These are phyloP conservation scores for Apamea monoglypha DNA, from an alignment of 2,888 invertebrate genomes.

Conservation along the genomic window DNA sequence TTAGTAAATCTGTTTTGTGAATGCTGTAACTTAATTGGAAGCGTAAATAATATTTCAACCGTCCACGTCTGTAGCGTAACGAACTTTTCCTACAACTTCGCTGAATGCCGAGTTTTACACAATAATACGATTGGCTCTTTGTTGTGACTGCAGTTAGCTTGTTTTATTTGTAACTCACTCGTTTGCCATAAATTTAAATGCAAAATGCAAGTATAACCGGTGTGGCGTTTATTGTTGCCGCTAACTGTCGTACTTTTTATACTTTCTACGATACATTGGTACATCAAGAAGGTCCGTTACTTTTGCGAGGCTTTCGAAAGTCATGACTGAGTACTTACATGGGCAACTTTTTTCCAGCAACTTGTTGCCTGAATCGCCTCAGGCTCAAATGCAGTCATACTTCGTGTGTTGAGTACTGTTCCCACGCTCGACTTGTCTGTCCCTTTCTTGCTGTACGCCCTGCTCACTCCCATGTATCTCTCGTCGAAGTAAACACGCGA, in stretches of 20 bases:
- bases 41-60: conserved; percentile 2
- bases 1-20: neutral
- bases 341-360: conserved; percentile 76
- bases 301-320: conserved; percentile 73
- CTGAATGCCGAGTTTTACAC: conserved; percentile 4
- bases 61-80: neutral
- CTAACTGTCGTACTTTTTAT: conserved; percentile 24
- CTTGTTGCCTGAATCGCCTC: conserved; percentile 75
- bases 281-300: conserved; percentile 69
- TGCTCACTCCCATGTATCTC: conserved; percentile 64
- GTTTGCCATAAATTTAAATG: conserved; percentile 3
- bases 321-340: conserved; percentile 71
- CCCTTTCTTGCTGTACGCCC: conserved; percentile 61
- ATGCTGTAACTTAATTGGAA: conserved; percentile 3
- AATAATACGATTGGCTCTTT: neutral
- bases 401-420: conserved; percentile 73
- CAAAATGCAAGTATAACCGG: conserved; percentile 27
- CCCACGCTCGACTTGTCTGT: conserved; percentile 80
- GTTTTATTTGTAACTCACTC: conserved; percentile 15
- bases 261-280: conserved; percentile 48
- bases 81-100: conserved; percentile 29
- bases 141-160: neutral
- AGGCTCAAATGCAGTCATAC: conserved; percentile 75
- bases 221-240: conserved; percentile 43
- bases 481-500: conserved; percentile 58